Evolutionary conservation across 1,140 invertebrate genomes (phyloP).

Genomic region (Agrypnia vestita): DNA sequence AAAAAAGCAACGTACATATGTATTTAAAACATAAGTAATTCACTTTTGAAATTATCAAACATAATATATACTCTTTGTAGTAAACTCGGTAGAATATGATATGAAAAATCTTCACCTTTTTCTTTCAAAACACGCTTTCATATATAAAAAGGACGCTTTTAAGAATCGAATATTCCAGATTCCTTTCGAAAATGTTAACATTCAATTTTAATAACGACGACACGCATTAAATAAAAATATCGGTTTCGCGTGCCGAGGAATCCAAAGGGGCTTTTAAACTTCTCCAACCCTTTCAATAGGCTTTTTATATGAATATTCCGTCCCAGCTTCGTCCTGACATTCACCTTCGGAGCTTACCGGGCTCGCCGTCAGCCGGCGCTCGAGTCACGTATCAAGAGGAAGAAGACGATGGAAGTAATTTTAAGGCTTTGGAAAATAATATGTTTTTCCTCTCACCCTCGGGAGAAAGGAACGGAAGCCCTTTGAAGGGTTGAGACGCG

Average conservation of each 20-base stretch:
- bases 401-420: conserved; percentile 34
- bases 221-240: background rate
- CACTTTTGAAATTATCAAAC: too few species aligned
- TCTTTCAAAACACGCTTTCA: too few species aligned
- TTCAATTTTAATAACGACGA: background rate
- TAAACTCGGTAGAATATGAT: too few species aligned
- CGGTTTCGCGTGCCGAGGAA: background rate
- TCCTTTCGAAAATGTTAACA: too few species aligned
- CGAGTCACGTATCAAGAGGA: conserved; percentile 33
- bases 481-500: background rate
- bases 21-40: too few species aligned
- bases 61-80: too few species aligned
- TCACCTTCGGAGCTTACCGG: background rate
- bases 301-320: conserved; percentile 19
- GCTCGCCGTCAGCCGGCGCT: conserved; percentile 10
- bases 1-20: too few species aligned
- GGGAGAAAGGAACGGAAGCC: background rate
- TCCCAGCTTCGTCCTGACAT: background rate
- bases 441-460: background rate
- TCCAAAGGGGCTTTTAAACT: background rate
- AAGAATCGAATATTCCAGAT: too few species aligned
- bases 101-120: too few species aligned
- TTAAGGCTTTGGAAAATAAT: conserved; percentile 37
- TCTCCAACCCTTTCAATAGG: conserved; percentile 6
- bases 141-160: too few species aligned